phyloP scores from a whole-genome alignment of 2,888 invertebrate species.

The Nowickia ferox region DNA sequence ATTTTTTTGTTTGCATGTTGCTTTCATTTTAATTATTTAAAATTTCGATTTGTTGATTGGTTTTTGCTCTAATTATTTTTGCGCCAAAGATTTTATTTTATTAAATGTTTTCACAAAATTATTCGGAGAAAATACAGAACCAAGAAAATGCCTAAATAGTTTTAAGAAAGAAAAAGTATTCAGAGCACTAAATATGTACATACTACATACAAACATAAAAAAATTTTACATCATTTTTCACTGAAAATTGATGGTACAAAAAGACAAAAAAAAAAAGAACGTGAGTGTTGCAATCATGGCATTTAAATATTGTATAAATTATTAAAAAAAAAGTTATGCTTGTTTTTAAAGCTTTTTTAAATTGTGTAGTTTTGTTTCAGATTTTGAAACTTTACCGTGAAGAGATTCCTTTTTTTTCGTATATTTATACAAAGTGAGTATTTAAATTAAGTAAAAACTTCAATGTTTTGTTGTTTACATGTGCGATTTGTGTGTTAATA shows the following conservation, averaged over 20 bases:
- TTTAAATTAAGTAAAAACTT: conserved; percentile 2
- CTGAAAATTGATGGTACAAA: conserved; percentile 14
- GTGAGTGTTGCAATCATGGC: conserved; percentile 41
- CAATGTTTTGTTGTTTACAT: background rate
- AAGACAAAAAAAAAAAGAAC: background rate
- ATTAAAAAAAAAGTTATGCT: background rate
- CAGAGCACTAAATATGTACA: conserved; percentile 30
- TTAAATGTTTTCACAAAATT: conserved; percentile 24
- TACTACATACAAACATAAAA: background rate
- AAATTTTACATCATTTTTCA: conserved; percentile 29
- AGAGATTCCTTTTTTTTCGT: background rate
- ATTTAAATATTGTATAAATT: background rate
- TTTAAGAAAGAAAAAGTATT: conserved; percentile 35
- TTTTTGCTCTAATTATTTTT: conserved; percentile 70
- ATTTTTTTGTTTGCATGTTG: background rate
- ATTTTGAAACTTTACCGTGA: conserved; percentile 37
- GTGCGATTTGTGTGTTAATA: background rate
- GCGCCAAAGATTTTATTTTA: conserved; percentile 36
- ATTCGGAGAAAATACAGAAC: background rate
- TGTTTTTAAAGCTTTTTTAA: conserved; percentile 17
- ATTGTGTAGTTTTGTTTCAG: conserved; percentile 8
- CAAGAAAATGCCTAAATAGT: conserved; percentile 12
- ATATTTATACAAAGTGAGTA: conserved; percentile 39
- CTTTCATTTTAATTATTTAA: conserved; percentile 38
- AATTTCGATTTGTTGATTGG: conserved; percentile 58